Evolutionary conservation across 2,888 invertebrate genomes (phyloP), one percentile per base, ranked within the genome.

Genomic region (Miltochrista miniata): DNA sequence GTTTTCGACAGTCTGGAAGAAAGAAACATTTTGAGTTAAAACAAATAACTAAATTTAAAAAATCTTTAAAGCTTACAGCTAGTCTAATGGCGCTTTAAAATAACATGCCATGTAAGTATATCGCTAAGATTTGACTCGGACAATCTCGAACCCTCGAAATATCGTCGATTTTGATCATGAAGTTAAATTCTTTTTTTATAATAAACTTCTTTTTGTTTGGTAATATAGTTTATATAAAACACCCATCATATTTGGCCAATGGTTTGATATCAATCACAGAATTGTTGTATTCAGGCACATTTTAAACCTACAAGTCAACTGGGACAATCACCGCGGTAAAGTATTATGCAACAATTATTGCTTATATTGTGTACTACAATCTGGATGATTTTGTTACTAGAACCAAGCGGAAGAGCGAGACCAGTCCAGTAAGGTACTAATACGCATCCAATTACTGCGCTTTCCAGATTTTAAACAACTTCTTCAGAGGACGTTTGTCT

Each of bases 231-330:
- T 24, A 5, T 24, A 24, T 24, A 7, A 44, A 44, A 35, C 18
- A 46, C 46, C 49, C 50, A 50, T 35, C 50, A 50, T 50, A 50
- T 45, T 29, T 41, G 50, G 50, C 45, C 1, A n/a, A 11, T 9
- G 11, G 11, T 7, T 33, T 37, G 30, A 18, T 35, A 9, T 13
- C 2, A 24, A 24, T 24, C n/a, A n/a, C n/a, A n/a, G 1, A 29
- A 30, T 0, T 24, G 7, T 0, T 37, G 24, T 24, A 35, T 14
- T 12, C 15, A 34, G 45, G 50, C 50, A 50, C 50, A 50, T 50
- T 50, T 8, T 50, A 45, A 50, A 50, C 50, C 36, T 7, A 3
- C 39, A 15, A 2, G 29, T 45, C 45, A 40, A 30, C 35, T 15
- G 34, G 38, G 41, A 38, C 12, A 14, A 14, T 10, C 33, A 29